Percentiles rank a stretch among this genome's conserved stretches.
These are phyloP conservation scores for Hanleya hanleyi DNA, from an alignment of 2,888 invertebrate species.

Conservation along the genomic window DNA sequence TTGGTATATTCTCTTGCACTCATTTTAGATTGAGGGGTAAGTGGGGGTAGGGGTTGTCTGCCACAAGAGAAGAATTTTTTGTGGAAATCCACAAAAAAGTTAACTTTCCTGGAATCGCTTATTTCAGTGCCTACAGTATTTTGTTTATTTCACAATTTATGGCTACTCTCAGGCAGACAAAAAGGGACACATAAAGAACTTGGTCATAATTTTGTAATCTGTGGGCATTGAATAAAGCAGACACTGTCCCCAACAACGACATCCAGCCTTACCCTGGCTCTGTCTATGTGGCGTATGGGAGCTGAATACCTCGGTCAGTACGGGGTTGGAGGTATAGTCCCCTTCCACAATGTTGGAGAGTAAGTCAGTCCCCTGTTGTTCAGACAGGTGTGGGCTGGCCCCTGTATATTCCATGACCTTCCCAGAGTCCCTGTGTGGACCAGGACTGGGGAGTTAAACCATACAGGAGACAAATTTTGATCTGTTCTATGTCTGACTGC, in stretches of 20 bases:
- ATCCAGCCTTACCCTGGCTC: slow-evolving; percentile 8
- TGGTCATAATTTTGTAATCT: not conserved
- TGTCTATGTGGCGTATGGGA: slow-evolving; percentile 13
- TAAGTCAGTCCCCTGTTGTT: slow-evolving; percentile 16
- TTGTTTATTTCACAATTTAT: no score
- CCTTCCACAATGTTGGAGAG: slow-evolving; percentile 18
- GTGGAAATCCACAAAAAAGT: no score
- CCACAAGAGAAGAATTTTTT: no score
- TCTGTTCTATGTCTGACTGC: no score
- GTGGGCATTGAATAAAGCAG: not conserved
- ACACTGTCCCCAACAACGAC: not conserved
- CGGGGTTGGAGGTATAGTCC: slow-evolving; percentile 13
- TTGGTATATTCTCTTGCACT: no score
- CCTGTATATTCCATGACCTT: slow-evolving; percentile 17
- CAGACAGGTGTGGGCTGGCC: slow-evolving; percentile 8
- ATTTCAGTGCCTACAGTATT: no score
- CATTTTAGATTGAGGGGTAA: no score
- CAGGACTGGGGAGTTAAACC: not conserved
- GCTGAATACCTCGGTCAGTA: not conserved
- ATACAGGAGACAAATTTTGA: slow-evolving; percentile 1
- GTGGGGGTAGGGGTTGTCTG: no score
- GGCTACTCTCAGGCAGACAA: no score
- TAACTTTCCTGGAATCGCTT: no score
- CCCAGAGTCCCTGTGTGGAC: slow-evolving; percentile 3
- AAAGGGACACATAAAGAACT: no score